Percentiles rank a stretch among this genome's conserved stretches.
Conservation (phyloP, 2,113 vertebrate genomes). For the Loxodonta africana region DNA sequence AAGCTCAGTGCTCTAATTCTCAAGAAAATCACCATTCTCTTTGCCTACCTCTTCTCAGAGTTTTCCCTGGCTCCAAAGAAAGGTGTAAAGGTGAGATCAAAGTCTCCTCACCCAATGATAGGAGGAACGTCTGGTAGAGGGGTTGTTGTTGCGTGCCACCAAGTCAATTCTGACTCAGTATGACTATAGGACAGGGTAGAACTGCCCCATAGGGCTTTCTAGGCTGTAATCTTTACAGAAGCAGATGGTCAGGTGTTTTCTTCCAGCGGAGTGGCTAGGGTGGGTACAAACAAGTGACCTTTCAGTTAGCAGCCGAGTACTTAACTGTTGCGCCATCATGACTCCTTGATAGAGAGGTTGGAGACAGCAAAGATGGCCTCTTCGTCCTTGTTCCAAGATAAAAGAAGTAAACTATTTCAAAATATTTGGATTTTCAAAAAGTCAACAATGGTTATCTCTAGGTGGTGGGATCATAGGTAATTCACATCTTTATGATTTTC, state of each 20-base stretch:
- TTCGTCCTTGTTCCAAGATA: slow-evolving; percentile 20
- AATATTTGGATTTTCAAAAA: slow-evolving; percentile 47
- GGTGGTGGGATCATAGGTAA: background rate
- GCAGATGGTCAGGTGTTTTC: too few species aligned
- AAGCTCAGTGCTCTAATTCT: slow-evolving; percentile 18
- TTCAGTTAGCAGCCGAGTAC: too few species aligned
- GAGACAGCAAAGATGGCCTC: background rate
- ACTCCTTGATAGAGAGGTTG: background rate
- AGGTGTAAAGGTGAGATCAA: background rate
- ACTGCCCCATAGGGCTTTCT: background rate
- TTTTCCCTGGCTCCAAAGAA: background rate
- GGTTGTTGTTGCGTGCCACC: background rate
- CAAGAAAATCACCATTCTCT: slow-evolving; percentile 3
- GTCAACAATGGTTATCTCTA: background rate
- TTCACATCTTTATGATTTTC: slow-evolving; percentile 9
- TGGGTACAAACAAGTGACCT: too few species aligned
- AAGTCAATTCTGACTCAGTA: background rate
- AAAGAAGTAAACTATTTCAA: slow-evolving; percentile 22
- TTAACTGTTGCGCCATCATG: too few species aligned
- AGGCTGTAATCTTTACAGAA: background rate
- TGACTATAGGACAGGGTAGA: background rate
- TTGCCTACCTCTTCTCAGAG: background rate
- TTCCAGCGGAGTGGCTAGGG: too few species aligned
- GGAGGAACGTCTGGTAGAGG: background rate
- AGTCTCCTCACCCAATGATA: background rate